Evolutionary conservation across 2,113 vertebrate species (phyloP).

Genomic region (Laticauda laticaudata): DNA sequence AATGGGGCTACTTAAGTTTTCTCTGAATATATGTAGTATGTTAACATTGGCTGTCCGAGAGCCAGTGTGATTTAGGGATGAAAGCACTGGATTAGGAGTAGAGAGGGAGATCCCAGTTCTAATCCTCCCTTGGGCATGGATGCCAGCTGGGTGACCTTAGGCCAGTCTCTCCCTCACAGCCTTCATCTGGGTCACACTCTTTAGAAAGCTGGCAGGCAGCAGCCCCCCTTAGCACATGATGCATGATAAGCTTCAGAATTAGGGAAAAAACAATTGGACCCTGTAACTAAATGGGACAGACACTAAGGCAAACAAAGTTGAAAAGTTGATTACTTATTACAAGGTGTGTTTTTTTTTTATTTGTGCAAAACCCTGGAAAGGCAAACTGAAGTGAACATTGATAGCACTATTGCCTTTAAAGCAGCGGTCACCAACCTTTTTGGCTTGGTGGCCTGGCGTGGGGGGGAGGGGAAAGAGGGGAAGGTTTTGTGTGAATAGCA

Average conservation of each 20-base stretch:
- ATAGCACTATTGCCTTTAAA: not conserved
- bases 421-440: not conserved
- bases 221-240: not conserved
- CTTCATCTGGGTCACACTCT: not conserved
- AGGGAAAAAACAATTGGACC: not conserved
- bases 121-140: not conserved
- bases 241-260: not conserved
- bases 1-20: not conserved
- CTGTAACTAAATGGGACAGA: not conserved
- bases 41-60: not conserved
- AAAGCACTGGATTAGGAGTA: not conserved
- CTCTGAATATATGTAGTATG: not conserved
- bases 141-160: not conserved
- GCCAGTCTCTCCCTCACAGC: not conserved
- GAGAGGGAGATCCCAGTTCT: not conserved
- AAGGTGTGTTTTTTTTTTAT: not conserved
- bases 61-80: not conserved
- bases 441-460: no score
- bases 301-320: not conserved
- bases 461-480: no score
- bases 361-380: not conserved
- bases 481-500: no score
- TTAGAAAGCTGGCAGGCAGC: not conserved
- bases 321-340: not conserved
- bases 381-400: not conserved